phyloP scores from a whole-genome alignment of 2,113 vertebrate genomes.

The Eonycteris spelaea region DNA sequence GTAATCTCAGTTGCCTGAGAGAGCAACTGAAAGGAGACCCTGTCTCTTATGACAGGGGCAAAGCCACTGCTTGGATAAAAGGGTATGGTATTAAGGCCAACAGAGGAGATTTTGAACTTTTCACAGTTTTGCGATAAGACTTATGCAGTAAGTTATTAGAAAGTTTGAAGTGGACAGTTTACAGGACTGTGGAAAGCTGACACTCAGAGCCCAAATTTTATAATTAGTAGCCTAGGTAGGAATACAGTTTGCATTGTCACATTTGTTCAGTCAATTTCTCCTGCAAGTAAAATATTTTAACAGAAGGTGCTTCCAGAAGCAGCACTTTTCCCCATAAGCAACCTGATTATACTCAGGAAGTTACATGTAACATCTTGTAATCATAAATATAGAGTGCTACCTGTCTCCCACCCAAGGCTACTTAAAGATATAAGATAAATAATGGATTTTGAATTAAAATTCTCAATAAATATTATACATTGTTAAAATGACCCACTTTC shows the following conservation, averaged over 20 bases:
- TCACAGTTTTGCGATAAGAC: background rate
- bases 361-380: background rate
- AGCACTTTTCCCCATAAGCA: background rate
- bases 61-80: background rate
- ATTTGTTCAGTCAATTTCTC: slow-evolving; percentile 34
- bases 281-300: background rate
- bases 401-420: background rate
- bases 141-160: background rate
- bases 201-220: background rate
- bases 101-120: background rate
- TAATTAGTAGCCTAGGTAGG: background rate
- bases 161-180: background rate
- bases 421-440: slow-evolving; percentile 4
- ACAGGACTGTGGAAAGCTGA: background rate
- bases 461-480: background rate
- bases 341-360: slow-evolving; percentile 31
- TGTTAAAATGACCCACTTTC: slow-evolving; percentile 36
- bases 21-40: background rate
- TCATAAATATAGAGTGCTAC: background rate
- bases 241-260: background rate
- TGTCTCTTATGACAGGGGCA: background rate
- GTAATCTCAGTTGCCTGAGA: background rate
- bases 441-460: slow-evolving; percentile 31
- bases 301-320: slow-evolving; percentile 28
- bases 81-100: background rate